phyloP scores from a whole-genome alignment of 2,113 vertebrate species.

The Serinus canaria region DNA sequence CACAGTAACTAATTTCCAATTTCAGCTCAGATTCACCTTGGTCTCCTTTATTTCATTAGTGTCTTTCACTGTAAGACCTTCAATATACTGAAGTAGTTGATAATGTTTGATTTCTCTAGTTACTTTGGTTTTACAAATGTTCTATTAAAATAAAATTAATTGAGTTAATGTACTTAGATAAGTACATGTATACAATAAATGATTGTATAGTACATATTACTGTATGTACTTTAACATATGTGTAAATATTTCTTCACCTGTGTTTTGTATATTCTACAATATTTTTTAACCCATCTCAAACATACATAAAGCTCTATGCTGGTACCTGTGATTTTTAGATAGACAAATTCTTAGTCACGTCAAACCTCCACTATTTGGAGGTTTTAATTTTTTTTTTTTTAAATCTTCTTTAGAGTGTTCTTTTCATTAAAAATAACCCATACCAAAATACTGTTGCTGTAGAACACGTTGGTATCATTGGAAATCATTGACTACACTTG shows the following conservation, averaged over 20 bases:
- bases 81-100: not conserved
- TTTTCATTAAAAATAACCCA: not conserved
- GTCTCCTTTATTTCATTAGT: not conserved
- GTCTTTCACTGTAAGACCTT: not conserved
- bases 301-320: not conserved
- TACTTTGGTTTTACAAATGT: not conserved
- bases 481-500: not conserved
- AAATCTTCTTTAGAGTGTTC: not conserved
- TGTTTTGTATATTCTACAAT: not conserved
- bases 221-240: not conserved
- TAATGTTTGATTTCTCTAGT: not conserved
- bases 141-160: not conserved
- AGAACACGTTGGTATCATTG: not conserved
- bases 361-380: not conserved
- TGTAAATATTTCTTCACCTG: not conserved
- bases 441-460: not conserved
- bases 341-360: not conserved
- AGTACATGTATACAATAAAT: not conserved
- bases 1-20: not conserved
- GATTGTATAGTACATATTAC: not conserved
- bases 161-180: not conserved
- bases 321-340: not conserved
- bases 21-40: not conserved
- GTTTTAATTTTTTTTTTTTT: not conserved
- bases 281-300: not conserved